Conservation (phyloP, 2,113 vertebrate genomes). For the Vidua chalybeata region DNA sequence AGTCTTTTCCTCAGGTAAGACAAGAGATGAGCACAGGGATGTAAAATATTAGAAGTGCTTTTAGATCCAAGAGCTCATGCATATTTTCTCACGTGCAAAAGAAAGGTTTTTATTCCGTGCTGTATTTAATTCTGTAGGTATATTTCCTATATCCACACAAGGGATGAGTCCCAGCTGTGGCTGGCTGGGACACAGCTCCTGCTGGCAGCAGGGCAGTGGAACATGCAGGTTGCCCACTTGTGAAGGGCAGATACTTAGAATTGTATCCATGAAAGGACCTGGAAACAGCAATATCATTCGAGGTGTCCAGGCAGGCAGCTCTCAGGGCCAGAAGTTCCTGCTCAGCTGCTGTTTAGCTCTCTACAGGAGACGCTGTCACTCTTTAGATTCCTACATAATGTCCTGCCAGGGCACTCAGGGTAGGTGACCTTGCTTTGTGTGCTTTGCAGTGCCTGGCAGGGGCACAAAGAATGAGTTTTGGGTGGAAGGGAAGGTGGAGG, state of each 20-base stretch:
- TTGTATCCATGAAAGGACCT: background rate
- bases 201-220: background rate
- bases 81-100: background rate
- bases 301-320: background rate
- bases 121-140: background rate
- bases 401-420: background rate
- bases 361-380: background rate
- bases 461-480: background rate
- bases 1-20: background rate
- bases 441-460: background rate
- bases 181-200: background rate
- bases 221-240: accelerated
- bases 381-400: background rate
- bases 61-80: background rate
- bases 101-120: background rate
- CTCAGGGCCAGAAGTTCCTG: background rate
- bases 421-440: background rate
- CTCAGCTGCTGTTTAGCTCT: background rate
- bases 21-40: background rate
- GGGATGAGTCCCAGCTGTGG: background rate
- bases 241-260: background rate
- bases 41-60: background rate
- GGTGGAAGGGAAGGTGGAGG: background rate
- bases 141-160: background rate
- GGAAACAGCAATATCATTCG: background rate